Percentiles rank a stretch among this genome's conserved stretches.
Evolutionary conservation across 1,140 invertebrate species (phyloP).

Genomic region (Brachionus manjavacas): DNA sequence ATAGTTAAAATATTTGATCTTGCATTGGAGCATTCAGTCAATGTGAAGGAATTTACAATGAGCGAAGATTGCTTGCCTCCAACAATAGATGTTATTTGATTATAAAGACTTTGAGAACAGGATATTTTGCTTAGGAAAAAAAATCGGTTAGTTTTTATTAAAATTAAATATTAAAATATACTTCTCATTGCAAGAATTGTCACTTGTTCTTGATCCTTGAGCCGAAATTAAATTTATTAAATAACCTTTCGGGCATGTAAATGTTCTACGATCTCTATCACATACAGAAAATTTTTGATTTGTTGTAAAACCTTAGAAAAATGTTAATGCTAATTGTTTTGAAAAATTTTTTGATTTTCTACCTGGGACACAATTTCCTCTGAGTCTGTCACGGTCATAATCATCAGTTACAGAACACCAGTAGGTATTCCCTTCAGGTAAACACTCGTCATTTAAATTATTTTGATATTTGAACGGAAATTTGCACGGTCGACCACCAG

Average conservation of each 20-base stretch:
- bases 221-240: conserved; percentile 17
- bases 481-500: conserved; percentile 11
- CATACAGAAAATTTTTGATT: conserved; percentile 16
- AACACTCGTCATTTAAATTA: background rate
- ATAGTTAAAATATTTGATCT: background rate
- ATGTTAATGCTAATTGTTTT: background rate
- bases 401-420: conserved; percentile 35
- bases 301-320: background rate
- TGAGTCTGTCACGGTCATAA: conserved; percentile 24
- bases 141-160: background rate
- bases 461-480: conserved; percentile 36
- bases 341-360: background rate
- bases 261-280: background rate
- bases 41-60: background rate
- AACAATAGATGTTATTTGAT: background rate
- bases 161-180: background rate
- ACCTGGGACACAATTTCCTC: conserved; percentile 15
- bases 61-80: background rate
- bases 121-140: background rate
- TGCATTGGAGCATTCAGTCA: conserved; percentile 1
- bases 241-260: conserved; percentile 29
- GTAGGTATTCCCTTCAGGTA: background rate
- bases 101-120: conserved; percentile 12
- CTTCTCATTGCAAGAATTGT: conserved; percentile 12
- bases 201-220: background rate